phyloP scores from a whole-genome alignment of 1,140 invertebrate genomes.

The Aphaenogaster ashmeadi region DNA sequence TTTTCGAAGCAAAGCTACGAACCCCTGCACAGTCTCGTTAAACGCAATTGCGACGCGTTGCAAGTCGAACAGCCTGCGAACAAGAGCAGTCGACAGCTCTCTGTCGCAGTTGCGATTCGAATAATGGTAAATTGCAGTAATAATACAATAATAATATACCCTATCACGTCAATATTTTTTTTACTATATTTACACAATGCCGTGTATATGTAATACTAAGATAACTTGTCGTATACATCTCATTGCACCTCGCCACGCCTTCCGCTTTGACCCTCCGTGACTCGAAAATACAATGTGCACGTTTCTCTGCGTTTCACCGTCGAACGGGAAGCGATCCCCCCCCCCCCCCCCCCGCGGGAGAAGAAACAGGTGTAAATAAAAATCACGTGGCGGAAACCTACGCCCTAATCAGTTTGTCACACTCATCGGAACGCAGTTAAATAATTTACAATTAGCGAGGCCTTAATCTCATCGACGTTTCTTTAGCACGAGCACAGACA shows the following conservation, averaged over 20 bases:
- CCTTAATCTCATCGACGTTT: constrained; percentile 51
- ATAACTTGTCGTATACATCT: constrained; percentile 86
- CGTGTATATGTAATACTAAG: constrained; percentile 79
- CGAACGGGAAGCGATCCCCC: not conserved
- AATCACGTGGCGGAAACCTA: constrained; percentile 30
- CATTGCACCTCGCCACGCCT: constrained; percentile 73
- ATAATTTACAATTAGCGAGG: constrained; percentile 67
- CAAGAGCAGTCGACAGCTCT: constrained; percentile 10
- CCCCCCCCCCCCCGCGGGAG: not conserved
- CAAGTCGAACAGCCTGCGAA: constrained; percentile 25
- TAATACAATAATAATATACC: constrained; percentile 69
- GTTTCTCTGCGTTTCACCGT: constrained; percentile 15
- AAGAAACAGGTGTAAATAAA: constrained; percentile 40
- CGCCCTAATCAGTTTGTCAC: constrained; percentile 60
- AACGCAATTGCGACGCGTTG: constrained; percentile 25
- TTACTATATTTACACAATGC: constrained; percentile 85
- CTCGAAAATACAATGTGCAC: constrained; percentile 22
- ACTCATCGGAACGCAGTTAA: constrained; percentile 47
- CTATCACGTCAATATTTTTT: constrained; percentile 80
- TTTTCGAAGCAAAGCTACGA: constrained; percentile 35
- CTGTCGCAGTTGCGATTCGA: constrained; percentile 45
- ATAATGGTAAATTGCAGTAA: constrained; percentile 62
- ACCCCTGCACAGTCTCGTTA: constrained; percentile 39
- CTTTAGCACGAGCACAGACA: constrained; percentile 49
- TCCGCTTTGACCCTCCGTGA: constrained; percentile 48